A percentile compares a stretch with the other conserved stretches of the same genome.
phyloP scores from a whole-genome alignment of 2,797 vertebrate genomes.

The Aplochiton taeniatus region DNA sequence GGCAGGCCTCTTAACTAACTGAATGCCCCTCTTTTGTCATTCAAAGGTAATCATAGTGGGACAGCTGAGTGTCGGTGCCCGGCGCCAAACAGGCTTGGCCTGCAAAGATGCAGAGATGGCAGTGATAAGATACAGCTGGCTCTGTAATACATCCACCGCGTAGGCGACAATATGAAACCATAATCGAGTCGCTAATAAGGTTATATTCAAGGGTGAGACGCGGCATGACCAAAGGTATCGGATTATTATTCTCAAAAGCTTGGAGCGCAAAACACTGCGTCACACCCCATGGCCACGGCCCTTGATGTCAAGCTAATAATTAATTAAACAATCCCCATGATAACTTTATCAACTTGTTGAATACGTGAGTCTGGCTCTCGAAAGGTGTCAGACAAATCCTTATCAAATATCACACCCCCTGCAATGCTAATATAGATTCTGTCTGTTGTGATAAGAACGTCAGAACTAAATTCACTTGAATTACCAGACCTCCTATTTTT shows the following conservation, averaged over 20 bases:
- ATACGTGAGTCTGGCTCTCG: background rate
- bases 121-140: conserved; percentile 18
- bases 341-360: background rate
- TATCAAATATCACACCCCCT: conserved; percentile 34
- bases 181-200: background rate
- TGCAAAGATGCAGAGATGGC: conserved; percentile 8
- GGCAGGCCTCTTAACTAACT: conserved; percentile 57
- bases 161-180: conserved; percentile 1
- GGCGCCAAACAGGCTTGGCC: conserved; percentile 1
- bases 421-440: conserved; percentile 45
- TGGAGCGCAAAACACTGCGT: background rate
- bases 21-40: conserved; percentile 69
- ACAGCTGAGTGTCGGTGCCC: conserved; percentile 43
- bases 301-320: background rate
- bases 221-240: background rate
- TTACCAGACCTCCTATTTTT: conserved; percentile 36
- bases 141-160: background rate
- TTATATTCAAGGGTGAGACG: conserved; percentile 1
- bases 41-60: conserved; percentile 53
- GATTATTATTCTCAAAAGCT: background rate
- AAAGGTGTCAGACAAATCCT: conserved; percentile 6
- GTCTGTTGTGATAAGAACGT: conserved; percentile 32
- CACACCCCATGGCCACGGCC: background rate
- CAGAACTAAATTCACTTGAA: conserved; percentile 45
- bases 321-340: background rate